Evolutionary conservation across 2,113 vertebrate species (phyloP).

Genomic region (Hyperopisus bebe): DNA sequence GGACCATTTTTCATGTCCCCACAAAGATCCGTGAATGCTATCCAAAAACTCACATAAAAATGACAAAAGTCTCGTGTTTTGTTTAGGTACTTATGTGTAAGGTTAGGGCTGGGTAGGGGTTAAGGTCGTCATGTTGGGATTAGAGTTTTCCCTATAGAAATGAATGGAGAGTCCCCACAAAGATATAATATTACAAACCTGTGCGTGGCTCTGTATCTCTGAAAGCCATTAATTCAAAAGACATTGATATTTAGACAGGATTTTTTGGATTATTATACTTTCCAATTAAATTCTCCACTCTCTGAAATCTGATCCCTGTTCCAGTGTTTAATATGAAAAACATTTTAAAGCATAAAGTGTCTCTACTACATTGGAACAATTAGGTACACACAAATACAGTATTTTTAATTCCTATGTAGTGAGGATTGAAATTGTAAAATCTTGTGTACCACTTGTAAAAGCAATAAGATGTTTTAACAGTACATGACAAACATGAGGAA

Average conservation of each 20-base stretch:
- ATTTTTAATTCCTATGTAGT: not conserved
- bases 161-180: too few relatives aligned
- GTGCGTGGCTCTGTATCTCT: not conserved
- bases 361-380: not conserved
- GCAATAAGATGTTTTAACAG: not conserved
- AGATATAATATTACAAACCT: too few relatives aligned
- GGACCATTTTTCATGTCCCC: too few relatives aligned
- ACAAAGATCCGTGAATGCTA: too few relatives aligned
- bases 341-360: not conserved
- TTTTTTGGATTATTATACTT: not conserved
- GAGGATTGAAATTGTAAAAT: not conserved
- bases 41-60: too few relatives aligned
- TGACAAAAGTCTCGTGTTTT: too few relatives aligned
- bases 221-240: not conserved
- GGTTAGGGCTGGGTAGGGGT: too few relatives aligned
- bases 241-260: not conserved
- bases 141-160: too few relatives aligned
- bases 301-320: not conserved
- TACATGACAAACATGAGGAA: not conserved
- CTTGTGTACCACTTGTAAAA: not conserved
- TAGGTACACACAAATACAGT: not conserved
- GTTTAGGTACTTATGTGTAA: too few relatives aligned
- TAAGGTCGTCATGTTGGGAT: too few relatives aligned
- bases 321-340: not conserved
- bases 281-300: not conserved